Conservation (phyloP, 2,888 invertebrate species). For the Eurytoma californica region DNA sequence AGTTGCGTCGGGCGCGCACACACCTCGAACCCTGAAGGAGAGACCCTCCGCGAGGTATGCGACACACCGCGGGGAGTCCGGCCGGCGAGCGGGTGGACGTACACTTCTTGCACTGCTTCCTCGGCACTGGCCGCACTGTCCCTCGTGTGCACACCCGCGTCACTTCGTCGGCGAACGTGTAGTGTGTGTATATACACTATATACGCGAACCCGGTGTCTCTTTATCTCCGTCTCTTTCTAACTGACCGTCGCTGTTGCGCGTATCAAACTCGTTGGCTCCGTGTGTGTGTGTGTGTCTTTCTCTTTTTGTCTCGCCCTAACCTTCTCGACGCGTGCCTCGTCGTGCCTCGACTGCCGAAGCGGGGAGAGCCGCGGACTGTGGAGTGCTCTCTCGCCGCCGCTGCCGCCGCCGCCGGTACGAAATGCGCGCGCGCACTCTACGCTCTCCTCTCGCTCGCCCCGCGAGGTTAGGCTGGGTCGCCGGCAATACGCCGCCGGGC, state of each 20-base stretch:
- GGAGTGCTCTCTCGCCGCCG: not conserved
- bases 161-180: not conserved
- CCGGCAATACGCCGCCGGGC: conserved; percentile 20
- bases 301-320: conserved; percentile 4
- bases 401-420: conserved; percentile 27
- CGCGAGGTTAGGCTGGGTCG: conserved; percentile 41
- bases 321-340: conserved; percentile 52
- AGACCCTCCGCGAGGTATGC: too few relatives aligned
- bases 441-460: not conserved
- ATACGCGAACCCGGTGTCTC: not conserved
- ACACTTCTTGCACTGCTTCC: not conserved
- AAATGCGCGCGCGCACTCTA: conserved; percentile 42
- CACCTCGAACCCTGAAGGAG: not conserved
- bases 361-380: not conserved
- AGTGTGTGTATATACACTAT: not conserved
- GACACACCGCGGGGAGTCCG: not conserved
- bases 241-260: not conserved
- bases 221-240: conserved; percentile 12
- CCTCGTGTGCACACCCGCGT: not conserved
- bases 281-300: conserved; percentile 5
- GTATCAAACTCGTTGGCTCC: too few relatives aligned
- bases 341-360: conserved; percentile 50
- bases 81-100: not conserved
- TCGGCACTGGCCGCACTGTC: conserved; percentile 8
- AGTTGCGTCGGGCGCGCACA: too few relatives aligned